A percentile compares a stretch with the other conserved stretches of the same genome.
Conservation (phyloP, 2,888 invertebrate genomes). For the Electrophaes corylata region DNA sequence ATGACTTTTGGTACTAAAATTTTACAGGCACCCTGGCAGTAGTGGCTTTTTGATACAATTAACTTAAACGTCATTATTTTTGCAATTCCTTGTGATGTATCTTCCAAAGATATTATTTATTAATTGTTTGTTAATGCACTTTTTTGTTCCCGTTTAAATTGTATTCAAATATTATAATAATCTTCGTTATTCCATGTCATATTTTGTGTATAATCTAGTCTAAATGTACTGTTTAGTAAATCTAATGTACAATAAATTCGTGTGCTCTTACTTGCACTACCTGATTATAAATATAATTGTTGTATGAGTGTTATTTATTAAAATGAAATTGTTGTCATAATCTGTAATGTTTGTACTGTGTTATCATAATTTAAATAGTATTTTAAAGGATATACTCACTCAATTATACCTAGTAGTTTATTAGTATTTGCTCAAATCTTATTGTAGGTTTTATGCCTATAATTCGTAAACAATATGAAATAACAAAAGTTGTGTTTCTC, state of each 20-base stretch:
- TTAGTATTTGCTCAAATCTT: constrained; percentile 23
- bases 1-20: too few relatives aligned
- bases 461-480: background rate
- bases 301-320: constrained; percentile 65
- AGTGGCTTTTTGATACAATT: constrained; percentile 8
- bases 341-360: constrained; percentile 41
- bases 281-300: constrained; percentile 50
- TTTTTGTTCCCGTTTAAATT: constrained; percentile 15
- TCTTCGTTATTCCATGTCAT: constrained; percentile 17
- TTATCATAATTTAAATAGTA: constrained; percentile 34
- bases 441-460: background rate
- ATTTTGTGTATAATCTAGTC: constrained; percentile 20
- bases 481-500: background rate
- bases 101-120: constrained; percentile 17
- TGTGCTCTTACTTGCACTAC: constrained; percentile 40
- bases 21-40: background rate
- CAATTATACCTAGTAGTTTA: constrained; percentile 2
- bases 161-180: constrained; percentile 7
- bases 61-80: constrained; percentile 3
- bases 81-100: constrained; percentile 5
- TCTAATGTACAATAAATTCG: constrained; percentile 41
- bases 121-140: constrained; percentile 17
- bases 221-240: constrained; percentile 38
- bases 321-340: constrained; percentile 59
- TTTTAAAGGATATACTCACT: constrained; percentile 11